These are phyloP conservation scores for Agrotis ipsilon DNA, from an alignment of 2,888 invertebrate genomes.

Conservation along the genomic window DNA sequence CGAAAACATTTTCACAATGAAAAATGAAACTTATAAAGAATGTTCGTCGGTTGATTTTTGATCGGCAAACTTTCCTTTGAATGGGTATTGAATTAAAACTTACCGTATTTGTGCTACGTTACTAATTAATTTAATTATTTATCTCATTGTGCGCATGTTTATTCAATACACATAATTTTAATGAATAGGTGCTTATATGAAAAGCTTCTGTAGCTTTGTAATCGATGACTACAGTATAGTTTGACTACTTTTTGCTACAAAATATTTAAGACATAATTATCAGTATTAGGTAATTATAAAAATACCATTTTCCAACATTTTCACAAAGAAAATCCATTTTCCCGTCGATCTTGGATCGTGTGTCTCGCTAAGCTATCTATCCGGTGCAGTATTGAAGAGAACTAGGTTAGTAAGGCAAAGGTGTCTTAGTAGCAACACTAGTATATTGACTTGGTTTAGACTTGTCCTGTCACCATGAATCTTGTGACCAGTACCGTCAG, in stretches of 20 bases:
- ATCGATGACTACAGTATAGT: slow-evolving; percentile 34
- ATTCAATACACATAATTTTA: slow-evolving; percentile 82
- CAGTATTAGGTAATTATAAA: neutral
- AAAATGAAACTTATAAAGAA: slow-evolving; percentile 84
- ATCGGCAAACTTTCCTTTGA: slow-evolving; percentile 76
- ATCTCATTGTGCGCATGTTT: slow-evolving; percentile 84
- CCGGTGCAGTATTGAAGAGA: slow-evolving; percentile 18
- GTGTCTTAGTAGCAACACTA: slow-evolving; percentile 2
- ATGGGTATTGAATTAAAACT: slow-evolving; percentile 90
- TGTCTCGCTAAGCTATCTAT: slow-evolving; percentile 11
- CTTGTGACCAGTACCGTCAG: too few relatives aligned
- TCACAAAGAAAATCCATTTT: slow-evolving; percentile 11
- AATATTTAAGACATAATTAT: neutral
- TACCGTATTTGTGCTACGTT: slow-evolving; percentile 86
- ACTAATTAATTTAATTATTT: slow-evolving; percentile 90
- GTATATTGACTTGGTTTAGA: slow-evolving; percentile 32
- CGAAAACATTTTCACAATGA: slow-evolving; percentile 84
- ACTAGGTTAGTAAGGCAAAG: slow-evolving; percentile 41
- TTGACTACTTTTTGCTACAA: neutral
- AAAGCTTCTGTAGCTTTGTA: slow-evolving; percentile 55
- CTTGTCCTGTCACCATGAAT: slow-evolving; percentile 30
- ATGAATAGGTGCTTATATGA: slow-evolving; percentile 66
- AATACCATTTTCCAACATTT: neutral
- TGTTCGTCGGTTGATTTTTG: slow-evolving; percentile 82
- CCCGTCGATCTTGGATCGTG: slow-evolving; percentile 19